Conservation (phyloP, 2,797 vertebrate species). For the Etheostoma perlongum region DNA sequence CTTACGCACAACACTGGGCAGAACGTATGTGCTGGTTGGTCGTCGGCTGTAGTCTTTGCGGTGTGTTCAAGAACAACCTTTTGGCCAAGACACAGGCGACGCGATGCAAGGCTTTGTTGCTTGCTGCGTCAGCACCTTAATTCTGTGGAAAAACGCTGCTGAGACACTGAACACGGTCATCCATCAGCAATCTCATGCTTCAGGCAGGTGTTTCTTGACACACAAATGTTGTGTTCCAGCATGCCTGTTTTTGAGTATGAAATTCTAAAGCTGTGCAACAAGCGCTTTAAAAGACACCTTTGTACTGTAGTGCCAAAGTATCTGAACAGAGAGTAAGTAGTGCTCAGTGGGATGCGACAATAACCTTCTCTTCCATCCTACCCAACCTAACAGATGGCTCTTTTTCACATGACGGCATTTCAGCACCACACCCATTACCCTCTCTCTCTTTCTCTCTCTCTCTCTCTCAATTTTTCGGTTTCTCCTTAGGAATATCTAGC, state of each 20-base stretch:
- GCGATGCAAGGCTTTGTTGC: too few species aligned
- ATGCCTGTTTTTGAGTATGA: background rate
- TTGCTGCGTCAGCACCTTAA: too few species aligned
- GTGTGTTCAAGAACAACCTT: too few species aligned
- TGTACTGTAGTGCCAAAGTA: background rate
- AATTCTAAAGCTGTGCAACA: background rate
- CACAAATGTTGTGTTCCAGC: background rate
- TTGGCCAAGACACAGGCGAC: too few species aligned
- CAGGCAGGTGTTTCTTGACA: conserved; percentile 11
- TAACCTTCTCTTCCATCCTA: conserved; percentile 32
- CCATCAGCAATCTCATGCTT: background rate
- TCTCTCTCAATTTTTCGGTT: conserved; percentile 15
- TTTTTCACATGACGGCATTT: conserved; percentile 65
- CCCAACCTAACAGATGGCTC: conserved; percentile 67
- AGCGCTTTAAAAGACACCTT: background rate
- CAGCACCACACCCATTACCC: conserved; percentile 60
- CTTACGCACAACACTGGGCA: background rate
- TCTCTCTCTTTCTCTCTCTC: too few species aligned
- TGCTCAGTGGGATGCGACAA: conserved; percentile 37
- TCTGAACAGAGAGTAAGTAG: conserved; percentile 22
- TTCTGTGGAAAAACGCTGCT: too few species aligned
- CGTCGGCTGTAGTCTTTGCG: too few species aligned
- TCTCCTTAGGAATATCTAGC: conserved; percentile 5
- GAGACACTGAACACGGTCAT: background rate
- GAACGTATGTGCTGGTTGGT: too few species aligned